Base-by-base conservation (phyloP, 2,888 invertebrate genomes). In the Eristalis arbustorum region DNA sequence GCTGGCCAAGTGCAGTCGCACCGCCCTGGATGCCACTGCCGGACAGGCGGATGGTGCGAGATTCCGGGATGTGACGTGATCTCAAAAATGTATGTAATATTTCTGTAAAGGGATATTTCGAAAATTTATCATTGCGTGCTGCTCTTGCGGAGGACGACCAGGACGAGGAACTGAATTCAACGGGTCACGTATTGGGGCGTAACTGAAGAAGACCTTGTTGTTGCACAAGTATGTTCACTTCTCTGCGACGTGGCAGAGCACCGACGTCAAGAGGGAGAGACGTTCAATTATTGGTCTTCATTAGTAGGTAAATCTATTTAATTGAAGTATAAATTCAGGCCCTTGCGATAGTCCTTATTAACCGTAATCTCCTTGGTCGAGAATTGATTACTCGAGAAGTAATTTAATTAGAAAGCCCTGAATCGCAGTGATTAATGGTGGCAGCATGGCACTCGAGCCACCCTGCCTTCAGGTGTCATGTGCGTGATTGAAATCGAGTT, bases 261-360 rank as follows among this genome's bases (percentile, higher is more conserved):
- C 23, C 11, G n/a, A 28, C 34, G 37, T 40, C 13, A 49, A 42
- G 42, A 13, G 49, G 23, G 22, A 59, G 37, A 73, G 49, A 18
- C 56, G 78, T 67, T 83, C 74, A 87, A 83, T 83, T 79, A 83
- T 83, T 79, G 67, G 78, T 75, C 78, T 78, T 75, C 83, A 75
- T 78, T 83, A 71, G 82, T 57, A n/a, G n/a, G n/a, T n/a, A 82
- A 78, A 68, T 71, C 76, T 83, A 83, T 83, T 87, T 78, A 87
- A 87, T 83, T 83, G 83, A 22, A 28, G 83, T 71, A 79, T 79
- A 72, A 71, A 78, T 85, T 82, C 72, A 75, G 83, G 83, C 79
- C 75, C 71, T 67, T 18, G 62, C 57, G 77, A 78, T 82, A 77
- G 69, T 81, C 61, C 73, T 68, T 85, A 82, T 72, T 83, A 79